Evolutionary conservation across 1,140 invertebrate species (phyloP).

Genomic region (Drosophila repletoides): DNA sequence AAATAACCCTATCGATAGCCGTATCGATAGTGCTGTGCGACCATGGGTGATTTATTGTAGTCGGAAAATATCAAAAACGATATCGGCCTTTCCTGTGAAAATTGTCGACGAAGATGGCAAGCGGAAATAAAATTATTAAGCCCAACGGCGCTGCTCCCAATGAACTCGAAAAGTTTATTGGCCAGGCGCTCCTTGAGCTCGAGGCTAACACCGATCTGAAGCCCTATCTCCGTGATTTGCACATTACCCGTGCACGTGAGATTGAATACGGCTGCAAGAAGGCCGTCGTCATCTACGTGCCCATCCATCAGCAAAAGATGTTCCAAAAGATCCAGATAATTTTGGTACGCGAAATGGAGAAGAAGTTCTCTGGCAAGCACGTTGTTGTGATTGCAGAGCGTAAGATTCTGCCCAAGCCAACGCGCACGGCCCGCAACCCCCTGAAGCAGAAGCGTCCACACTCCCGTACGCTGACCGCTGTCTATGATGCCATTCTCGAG

Average conservation of each 20-base stretch:
- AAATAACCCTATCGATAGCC: too few relatives aligned
- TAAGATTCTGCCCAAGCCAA: constrained; percentile 98
- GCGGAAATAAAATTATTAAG: constrained; percentile 95
- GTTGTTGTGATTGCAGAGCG: constrained; percentile 99
- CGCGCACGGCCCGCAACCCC: constrained; percentile 95
- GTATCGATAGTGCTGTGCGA: too few relatives aligned
- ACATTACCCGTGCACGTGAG: constrained; percentile 98
- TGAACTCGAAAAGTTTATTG: constrained; percentile 94
- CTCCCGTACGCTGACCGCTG: constrained; percentile 95
- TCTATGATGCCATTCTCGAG: constrained; percentile 98
- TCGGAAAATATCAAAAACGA: too few relatives aligned
- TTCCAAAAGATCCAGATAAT: constrained; percentile 99
- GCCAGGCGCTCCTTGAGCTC: constrained; percentile 96
- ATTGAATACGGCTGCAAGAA: constrained; percentile 96
- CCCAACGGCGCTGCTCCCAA: constrained; percentile 94
- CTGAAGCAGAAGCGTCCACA: constrained; percentile 99
- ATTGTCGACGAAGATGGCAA: constrained; percentile 85
- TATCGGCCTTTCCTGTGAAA: constrained; percentile 81
- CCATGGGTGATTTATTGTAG: too few relatives aligned
- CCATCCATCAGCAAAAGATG: constrained; percentile 97
- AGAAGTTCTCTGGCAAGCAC: constrained; percentile 99
- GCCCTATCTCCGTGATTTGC: constrained; percentile 95
- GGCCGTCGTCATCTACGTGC: constrained; percentile 99
- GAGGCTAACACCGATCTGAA: constrained; percentile 99
- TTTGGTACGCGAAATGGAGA: constrained; percentile 98